Evolutionary conservation across 1,140 invertebrate genomes (phyloP), one percentile per base, ranked within the genome.

Genomic region (Bombus pyrosoma): DNA sequence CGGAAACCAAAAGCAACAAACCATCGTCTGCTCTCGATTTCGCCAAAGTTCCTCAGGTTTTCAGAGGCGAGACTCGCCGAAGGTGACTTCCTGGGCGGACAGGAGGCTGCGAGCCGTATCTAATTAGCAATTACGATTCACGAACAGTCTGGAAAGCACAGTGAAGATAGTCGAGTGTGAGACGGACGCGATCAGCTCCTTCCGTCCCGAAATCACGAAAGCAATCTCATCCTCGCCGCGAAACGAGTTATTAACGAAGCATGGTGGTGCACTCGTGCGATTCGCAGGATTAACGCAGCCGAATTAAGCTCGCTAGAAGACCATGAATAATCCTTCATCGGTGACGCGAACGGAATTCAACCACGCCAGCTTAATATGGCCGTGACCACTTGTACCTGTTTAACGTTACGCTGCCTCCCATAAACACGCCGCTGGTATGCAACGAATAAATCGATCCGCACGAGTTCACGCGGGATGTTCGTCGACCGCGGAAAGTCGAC

Each of bases 71-170:
- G 37, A 25, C 74, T 10, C 43, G 4, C 15, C 8, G 53, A 76
- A 68, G 32, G 41, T 32, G 25, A 37, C 18, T 37, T 81, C 43
- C 74, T 69, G 86, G 41, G 34, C 25, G 53, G 25, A 39, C n/a
- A 76, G 34, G 25, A 75, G 8, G 32, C 32, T 34, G 43, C 34
- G 74, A 80, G 59, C 82, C 81, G 77, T 77, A 78, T 85, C 83
- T 86, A 89, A 88, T 89, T 86, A 88, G 80, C 81, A 88, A 89
- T 89, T 88, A 89, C 86, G 69, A 89, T 89, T 89, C 88, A 86
- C 85, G 75, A 62, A 37, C 53, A 25, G 47, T 3, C n/a, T 25
- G 72, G 9, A 43, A 32, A 28, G 39, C 72, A 41, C 18, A 15
- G 43, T 22, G 32, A 69, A 69, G 66, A 69, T 25, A 18, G 68